Base-by-base conservation (phyloP, 2,888 invertebrate species). In the Polydrusus tereticollis region DNA sequence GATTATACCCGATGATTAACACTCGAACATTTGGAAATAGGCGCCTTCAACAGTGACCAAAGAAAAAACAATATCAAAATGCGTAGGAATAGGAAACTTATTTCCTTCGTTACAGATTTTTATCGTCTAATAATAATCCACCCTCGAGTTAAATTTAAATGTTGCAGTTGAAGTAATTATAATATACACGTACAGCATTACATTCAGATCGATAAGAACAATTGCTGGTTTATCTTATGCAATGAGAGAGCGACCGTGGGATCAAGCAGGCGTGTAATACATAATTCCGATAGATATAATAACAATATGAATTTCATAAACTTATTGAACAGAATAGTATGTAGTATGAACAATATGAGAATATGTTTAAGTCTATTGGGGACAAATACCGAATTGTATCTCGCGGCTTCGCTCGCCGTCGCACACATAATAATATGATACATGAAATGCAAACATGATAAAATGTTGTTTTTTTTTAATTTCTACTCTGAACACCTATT, bases 221-320 rank as follows among this genome's bases (percentile, higher is more conserved):
- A 41, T 45, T 45, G 47, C 4, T 47, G 8, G 7, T 45, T 45
- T 47, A 47, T 23, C 47, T 47, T 47, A 23, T 47, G 47, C 47
- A 47, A 47, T 47, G 21, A 23, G 41, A 41, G 47, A 47, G n/a
- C 21, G 21, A n/a, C 47, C 47, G 47, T 47, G 47, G 47, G 47
- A 47, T 21, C 41, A 47, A 21, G 41, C 14, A 41, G 41, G 14
- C 41, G 3, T 41, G 23, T 7, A 45, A 45, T 45, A 20, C 21
- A 45, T 45, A 20, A n/a, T 45, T 45, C n/a, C 21, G 10, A 45
- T 45, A 45, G 8, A 45, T 12, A 45, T 4, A 45, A 45, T n/a
- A 45, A 18, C 14, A 43, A 45, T 45, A 20, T 45, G 20, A 20
- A 47, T 47, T 47, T 47, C 41, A 41, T 41, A 16, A n/a, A 36